Conservation (phyloP, 2,888 invertebrate species). For the Ernsta delagoae region DNA sequence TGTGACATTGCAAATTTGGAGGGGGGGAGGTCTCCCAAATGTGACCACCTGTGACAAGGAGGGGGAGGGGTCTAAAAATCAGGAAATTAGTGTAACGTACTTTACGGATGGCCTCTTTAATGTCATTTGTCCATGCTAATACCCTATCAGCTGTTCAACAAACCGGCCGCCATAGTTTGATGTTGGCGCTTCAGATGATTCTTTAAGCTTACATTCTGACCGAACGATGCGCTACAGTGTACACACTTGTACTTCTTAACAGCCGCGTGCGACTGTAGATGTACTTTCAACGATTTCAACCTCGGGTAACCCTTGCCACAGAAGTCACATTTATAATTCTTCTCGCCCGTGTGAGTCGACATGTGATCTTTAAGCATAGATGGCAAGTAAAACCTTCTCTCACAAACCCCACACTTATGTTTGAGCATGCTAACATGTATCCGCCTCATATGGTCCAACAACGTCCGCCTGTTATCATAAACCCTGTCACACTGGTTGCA, state of each 20-base stretch:
- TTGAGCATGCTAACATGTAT: slow-evolving; percentile 64
- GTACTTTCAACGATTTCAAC: slow-evolving; percentile 69
- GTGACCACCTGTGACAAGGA: too few species aligned
- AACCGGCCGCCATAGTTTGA: neutral
- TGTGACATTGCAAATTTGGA: too few species aligned
- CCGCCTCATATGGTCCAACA: slow-evolving; percentile 67
- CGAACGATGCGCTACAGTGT: slow-evolving; percentile 78
- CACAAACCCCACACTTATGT: slow-evolving; percentile 69
- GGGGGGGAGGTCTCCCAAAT: too few species aligned
- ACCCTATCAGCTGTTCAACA: too few species aligned
- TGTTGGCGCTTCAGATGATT: slow-evolving; percentile 75
- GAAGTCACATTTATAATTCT: neutral
- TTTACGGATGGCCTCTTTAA: too few species aligned
- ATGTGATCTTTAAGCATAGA: slow-evolving; percentile 71
- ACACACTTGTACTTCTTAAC: slow-evolving; percentile 79
- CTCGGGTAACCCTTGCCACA: slow-evolving; percentile 67
- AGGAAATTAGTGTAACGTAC: too few species aligned
- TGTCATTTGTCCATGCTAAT: too few species aligned
- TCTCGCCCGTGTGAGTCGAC: slow-evolving; percentile 51
- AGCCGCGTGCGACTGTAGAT: slow-evolving; percentile 79
- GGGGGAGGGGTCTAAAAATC: too few species aligned
- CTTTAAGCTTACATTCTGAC: slow-evolving; percentile 81
- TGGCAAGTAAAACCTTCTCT: slow-evolving; percentile 69
- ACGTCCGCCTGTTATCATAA: slow-evolving; percentile 59
- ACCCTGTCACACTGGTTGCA: slow-evolving; percentile 64